Evolutionary conservation across 2,888 invertebrate species (phyloP).

Genomic region (Parascotia fuliginaria): DNA sequence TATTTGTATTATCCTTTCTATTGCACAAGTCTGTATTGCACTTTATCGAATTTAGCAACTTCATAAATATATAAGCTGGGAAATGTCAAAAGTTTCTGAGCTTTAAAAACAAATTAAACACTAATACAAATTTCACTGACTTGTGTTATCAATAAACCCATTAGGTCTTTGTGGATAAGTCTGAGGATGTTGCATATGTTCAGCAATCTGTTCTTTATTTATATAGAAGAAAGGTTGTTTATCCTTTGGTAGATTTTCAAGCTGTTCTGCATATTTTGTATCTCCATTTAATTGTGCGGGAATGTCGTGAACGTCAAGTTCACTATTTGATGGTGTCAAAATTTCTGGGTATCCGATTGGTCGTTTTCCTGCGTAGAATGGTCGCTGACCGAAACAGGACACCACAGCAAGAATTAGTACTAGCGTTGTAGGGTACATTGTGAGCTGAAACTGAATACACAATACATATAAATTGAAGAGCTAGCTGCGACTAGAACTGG

Average conservation of each 20-base stretch:
- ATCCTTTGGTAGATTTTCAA: conserved; percentile 39
- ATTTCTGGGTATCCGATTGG: conserved; percentile 78
- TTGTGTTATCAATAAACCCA: conserved; percentile 2
- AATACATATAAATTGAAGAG: too few species aligned
- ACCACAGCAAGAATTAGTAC: neutral
- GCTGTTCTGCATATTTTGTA: conserved; percentile 49
- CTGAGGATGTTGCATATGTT: conserved; percentile 28
- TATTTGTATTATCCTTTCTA: too few species aligned
- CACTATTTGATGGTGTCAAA: conserved; percentile 9
- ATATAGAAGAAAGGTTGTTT: conserved; percentile 28
- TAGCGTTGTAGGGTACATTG: neutral
- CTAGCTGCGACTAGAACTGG: too few species aligned
- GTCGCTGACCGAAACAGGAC: neutral
- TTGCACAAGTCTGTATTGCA: too few species aligned
- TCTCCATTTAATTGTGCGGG: conserved; percentile 38
- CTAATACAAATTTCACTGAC: too few species aligned
- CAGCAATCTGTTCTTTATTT: conserved; percentile 51
- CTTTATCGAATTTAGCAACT: too few species aligned
- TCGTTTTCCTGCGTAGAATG: conserved; percentile 11
- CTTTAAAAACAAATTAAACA: too few species aligned
- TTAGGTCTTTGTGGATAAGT: conserved; percentile 27
- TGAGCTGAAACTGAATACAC: neutral
- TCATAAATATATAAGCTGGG: too few species aligned
- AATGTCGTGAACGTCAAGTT: conserved; percentile 13
- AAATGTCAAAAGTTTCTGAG: too few species aligned